phyloP scores from a whole-genome alignment of 92 coral and sea anemone genomes.

The Bergia puertoricense region DNA sequence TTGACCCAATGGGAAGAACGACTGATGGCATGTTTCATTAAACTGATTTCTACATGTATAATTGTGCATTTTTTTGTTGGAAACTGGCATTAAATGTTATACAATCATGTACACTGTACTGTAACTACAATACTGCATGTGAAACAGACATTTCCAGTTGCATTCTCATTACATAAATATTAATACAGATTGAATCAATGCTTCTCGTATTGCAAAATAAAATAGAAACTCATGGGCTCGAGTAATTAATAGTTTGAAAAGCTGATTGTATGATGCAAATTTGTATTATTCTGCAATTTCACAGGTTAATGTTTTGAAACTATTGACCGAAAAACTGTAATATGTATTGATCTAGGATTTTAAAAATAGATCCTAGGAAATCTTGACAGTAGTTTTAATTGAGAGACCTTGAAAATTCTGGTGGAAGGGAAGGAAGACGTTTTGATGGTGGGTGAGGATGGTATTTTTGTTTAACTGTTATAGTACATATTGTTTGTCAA shows the following conservation, averaged over 20 bases:
- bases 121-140: not conserved
- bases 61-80: not conserved
- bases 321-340: conserved; percentile 9
- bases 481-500: not conserved
- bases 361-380: conserved; percentile 3
- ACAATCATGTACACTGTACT: not conserved
- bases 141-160: conserved; percentile 5
- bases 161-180: not conserved
- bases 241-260: conserved; percentile 2
- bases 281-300: not conserved
- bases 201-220: conserved; percentile 3
- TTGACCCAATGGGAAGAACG: not conserved
- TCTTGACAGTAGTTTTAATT: conserved; percentile 4
- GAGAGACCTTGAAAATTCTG: not conserved
- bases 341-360: not conserved
- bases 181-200: conserved; percentile 6
- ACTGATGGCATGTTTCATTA: conserved; percentile 1
- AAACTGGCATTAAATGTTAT: not conserved
- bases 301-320: conserved; percentile 9
- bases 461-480: conserved; percentile 13
- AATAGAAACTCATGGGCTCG: not conserved
- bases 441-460: conserved; percentile 17
- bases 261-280: conserved; percentile 1
- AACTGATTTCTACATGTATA: conserved; percentile 3
- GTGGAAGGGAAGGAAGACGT: not conserved